Evolutionary conservation across 1,140 invertebrate species (phyloP).

Genomic region (Halictus rubicundus): DNA sequence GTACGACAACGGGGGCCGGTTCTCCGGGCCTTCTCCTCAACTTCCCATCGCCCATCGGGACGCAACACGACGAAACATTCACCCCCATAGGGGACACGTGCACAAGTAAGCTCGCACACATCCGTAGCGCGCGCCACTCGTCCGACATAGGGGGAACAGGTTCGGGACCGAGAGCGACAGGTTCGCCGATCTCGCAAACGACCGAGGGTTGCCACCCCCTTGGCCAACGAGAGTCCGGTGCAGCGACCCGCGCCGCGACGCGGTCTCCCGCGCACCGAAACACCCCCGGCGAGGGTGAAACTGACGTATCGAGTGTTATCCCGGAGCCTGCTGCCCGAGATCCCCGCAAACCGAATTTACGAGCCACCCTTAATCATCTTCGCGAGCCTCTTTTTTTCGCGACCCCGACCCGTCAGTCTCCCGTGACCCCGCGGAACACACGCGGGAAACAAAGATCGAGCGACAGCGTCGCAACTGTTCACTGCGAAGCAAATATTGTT

Average conservation of each 20-base stretch:
- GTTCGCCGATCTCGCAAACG: constrained; percentile 19
- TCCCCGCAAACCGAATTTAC: constrained; percentile 35
- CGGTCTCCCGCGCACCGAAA: background rate
- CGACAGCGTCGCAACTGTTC: too few species aligned
- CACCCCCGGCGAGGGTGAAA: background rate
- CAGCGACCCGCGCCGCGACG: constrained; percentile 7
- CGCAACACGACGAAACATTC: background rate
- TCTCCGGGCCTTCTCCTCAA: constrained; percentile 2
- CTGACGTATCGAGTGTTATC: constrained; percentile 34
- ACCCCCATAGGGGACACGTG: background rate
- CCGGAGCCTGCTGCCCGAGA: constrained; percentile 23
- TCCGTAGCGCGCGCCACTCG: too few species aligned
- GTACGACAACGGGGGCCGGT: constrained; percentile 54
- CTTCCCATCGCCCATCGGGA: constrained; percentile 18
- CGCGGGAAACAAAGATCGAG: too few species aligned
- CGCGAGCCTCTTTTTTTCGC: background rate
- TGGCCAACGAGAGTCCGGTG: too few species aligned
- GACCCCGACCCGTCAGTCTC: background rate
- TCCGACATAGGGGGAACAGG: constrained; percentile 26
- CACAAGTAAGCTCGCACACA: too few species aligned
- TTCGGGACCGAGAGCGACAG: constrained; percentile 41
- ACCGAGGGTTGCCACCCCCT: constrained; percentile 1
- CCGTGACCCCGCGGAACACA: background rate
- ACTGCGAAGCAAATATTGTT: too few species aligned
- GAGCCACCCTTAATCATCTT: constrained; percentile 42